Evolutionary conservation across 1,140 invertebrate genomes (phyloP).

Genomic region (Aphelinus certus): DNA sequence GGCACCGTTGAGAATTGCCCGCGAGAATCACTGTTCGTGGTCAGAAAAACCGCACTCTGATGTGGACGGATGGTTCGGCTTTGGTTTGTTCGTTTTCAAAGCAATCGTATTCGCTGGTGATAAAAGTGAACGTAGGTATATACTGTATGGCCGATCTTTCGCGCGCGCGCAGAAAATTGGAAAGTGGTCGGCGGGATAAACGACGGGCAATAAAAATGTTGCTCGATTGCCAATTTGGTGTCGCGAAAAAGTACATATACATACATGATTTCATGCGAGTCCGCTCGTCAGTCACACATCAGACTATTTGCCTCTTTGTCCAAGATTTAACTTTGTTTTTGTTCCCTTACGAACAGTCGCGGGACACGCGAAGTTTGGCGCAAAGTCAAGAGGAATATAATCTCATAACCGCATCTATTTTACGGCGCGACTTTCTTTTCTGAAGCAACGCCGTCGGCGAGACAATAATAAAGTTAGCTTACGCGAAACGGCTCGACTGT

Average conservation of each 20-base stretch:
- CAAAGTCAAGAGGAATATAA: background rate
- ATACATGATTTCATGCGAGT: background rate
- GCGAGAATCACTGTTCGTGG: too few species aligned
- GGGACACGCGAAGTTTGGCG: background rate
- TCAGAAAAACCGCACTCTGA: too few species aligned
- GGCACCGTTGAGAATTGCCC: too few species aligned
- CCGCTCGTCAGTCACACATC: background rate
- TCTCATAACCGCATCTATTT: background rate
- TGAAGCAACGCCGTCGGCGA: slow-evolving; percentile 13
- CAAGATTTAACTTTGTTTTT: background rate
- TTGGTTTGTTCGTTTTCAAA: too few species aligned
- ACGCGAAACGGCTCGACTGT: slow-evolving; percentile 75
- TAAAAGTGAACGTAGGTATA: too few species aligned
- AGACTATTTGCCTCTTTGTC: background rate
- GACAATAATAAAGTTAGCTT: slow-evolving; percentile 43
- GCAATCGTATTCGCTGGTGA: too few species aligned
- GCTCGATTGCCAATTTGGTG: too few species aligned
- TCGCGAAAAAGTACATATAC: background rate
- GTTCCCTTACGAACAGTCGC: background rate
- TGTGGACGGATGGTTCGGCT: too few species aligned
- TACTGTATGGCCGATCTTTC: too few species aligned
- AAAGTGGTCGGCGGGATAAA: too few species aligned
- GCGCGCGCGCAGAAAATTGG: too few species aligned
- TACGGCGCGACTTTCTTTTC: slow-evolving; percentile 23
- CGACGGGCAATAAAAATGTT: too few species aligned